phyloP scores from a whole-genome alignment of 2,113 vertebrate species.

The Murina feae region DNA sequence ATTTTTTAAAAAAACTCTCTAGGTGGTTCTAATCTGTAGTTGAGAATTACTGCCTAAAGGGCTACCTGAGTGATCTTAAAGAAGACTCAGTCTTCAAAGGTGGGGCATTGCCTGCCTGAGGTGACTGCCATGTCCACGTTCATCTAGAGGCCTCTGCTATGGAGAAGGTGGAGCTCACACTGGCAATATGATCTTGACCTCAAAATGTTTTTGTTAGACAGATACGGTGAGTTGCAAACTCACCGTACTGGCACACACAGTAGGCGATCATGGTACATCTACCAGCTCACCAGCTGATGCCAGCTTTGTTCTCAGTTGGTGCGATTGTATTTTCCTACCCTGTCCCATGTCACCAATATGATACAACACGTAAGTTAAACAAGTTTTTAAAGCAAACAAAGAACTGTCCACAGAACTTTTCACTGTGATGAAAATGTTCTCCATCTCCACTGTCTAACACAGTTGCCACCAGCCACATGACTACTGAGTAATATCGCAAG shows the following conservation, averaged over 20 bases:
- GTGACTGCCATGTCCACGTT: accelerated
- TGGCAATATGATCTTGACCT: background rate
- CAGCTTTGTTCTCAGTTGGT: background rate
- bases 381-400: background rate
- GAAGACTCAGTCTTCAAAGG: background rate
- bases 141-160: background rate
- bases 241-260: background rate
- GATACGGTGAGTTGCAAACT: background rate
- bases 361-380: background rate
- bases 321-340: background rate
- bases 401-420: background rate
- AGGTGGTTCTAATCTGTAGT: background rate
- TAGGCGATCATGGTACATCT: background rate
- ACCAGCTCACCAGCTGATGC: background rate
- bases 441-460: background rate
- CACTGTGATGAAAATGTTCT: background rate
- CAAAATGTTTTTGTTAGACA: background rate
- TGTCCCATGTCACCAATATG: background rate
- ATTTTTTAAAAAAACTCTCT: background rate
- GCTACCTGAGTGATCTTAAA: background rate
- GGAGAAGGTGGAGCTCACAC: background rate
- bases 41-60: background rate
- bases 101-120: background rate
- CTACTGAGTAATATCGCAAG: background rate
- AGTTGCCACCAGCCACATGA: background rate